Evolutionary conservation across 23 tunicate species (phyloP).

Genomic region (Ciona savignyi): DNA sequence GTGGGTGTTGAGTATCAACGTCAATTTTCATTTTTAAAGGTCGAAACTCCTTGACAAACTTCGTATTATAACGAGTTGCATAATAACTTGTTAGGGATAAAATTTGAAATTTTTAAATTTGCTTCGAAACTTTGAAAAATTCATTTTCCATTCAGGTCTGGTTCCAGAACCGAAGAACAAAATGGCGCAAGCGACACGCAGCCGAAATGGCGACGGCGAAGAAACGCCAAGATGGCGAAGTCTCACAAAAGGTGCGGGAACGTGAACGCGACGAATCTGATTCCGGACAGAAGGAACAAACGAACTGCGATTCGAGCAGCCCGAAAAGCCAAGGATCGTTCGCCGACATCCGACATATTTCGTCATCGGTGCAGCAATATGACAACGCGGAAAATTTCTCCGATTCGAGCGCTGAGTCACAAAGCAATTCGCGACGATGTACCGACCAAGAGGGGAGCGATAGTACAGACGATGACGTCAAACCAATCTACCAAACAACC

Average conservation of each 20-base stretch:
- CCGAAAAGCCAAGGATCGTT: neutral
- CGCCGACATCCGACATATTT: neutral
- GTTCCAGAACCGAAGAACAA: constrained; percentile 96
- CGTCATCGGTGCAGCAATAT: neutral
- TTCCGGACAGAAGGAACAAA: neutral
- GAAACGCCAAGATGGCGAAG: constrained; percentile 86
- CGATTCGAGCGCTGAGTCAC: constrained; percentile 22
- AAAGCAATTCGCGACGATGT: neutral
- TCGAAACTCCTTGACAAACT: too few species aligned
- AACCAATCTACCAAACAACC: constrained; percentile 18
- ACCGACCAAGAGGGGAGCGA: constrained; percentile 19
- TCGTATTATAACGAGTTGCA: too few species aligned
- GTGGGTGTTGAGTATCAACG: too few species aligned
- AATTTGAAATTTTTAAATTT: too few species aligned
- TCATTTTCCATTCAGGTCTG: too few species aligned
- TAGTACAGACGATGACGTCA: constrained; percentile 19
- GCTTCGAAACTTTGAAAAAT: too few species aligned
- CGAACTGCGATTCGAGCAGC: neutral
- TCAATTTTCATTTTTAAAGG: too few species aligned
- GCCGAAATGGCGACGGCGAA: constrained; percentile 98
- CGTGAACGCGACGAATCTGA: constrained; percentile 25
- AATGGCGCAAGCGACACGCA: constrained; percentile 98
- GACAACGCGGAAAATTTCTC: constrained; percentile 21
- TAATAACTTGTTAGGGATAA: too few species aligned
- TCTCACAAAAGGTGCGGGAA: constrained; percentile 51